These are phyloP conservation scores for Pangasius djambal DNA, from an alignment of 2,797 vertebrate species.

Conservation along the genomic window DNA sequence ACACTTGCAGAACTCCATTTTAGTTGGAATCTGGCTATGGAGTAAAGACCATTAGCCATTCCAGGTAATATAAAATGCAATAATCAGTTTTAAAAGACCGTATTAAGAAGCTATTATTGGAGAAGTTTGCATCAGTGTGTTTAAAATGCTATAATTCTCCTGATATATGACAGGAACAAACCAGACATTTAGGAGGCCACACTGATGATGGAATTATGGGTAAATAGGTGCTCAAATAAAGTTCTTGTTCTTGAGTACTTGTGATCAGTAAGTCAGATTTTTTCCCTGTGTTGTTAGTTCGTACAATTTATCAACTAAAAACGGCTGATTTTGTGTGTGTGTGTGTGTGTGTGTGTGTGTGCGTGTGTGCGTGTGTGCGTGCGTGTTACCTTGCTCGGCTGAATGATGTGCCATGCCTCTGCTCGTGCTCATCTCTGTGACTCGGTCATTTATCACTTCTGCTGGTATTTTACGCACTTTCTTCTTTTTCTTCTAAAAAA, in stretches of 20 bases:
- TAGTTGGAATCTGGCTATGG: neutral
- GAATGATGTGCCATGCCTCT: constrained; percentile 52
- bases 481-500: constrained; percentile 77
- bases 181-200: neutral
- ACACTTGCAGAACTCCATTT: neutral
- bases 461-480: constrained; percentile 70
- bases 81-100: neutral
- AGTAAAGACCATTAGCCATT: neutral
- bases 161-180: neutral
- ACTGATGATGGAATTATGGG: neutral
- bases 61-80: neutral
- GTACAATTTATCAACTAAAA: neutral
- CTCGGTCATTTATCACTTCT: constrained; percentile 67
- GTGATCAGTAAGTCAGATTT: neutral
- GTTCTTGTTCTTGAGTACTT: neutral
- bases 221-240: neutral
- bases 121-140: neutral
- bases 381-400: constrained; percentile 63
- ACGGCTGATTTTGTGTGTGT: neutral
- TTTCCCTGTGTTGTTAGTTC: neutral
- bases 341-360: neutral
- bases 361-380: neutral
- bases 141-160: neutral
- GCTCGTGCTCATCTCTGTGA: constrained; percentile 48
- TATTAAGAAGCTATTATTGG: neutral